phyloP scores from a whole-genome alignment of 2,797 vertebrate genomes.

The Myoxocephalus aenaeus region DNA sequence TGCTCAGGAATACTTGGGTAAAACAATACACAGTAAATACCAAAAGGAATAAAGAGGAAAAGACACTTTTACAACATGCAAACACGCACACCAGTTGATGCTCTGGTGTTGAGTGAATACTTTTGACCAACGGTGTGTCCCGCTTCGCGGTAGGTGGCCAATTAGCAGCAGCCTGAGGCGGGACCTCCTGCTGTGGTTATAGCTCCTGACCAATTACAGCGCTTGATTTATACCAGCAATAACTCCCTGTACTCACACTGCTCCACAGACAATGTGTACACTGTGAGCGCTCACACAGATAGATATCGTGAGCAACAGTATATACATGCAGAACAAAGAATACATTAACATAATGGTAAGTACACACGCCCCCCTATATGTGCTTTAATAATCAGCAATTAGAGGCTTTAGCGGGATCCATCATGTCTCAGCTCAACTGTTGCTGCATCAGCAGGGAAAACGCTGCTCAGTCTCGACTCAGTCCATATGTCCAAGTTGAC shows the following conservation, averaged over 20 bases:
- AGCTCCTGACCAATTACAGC: conserved; percentile 77
- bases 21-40: conserved; percentile 14
- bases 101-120: conserved; percentile 50
- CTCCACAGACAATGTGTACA: conserved; percentile 19
- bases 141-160: conserved; percentile 71
- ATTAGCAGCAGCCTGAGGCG: conserved; percentile 74
- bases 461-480: not conserved
- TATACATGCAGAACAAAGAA: conserved; percentile 23
- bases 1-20: not conserved
- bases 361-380: conserved; percentile 31
- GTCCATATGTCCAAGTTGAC: no score
- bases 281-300: conserved; percentile 21
- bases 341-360: conserved; percentile 22
- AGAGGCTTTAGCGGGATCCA: conserved; percentile 37
- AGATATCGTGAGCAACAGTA: conserved; percentile 20
- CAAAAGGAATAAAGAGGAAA: not conserved
- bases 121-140: conserved; percentile 46
- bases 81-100: conserved; percentile 66
- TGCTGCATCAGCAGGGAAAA: conserved; percentile 20
- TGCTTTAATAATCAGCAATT: conserved; percentile 62
- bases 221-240: conserved; percentile 77
- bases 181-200: conserved; percentile 72
- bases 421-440: conserved; percentile 40
- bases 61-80: conserved; percentile 22
- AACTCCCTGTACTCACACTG: conserved; percentile 51